Base-by-base conservation (phyloP, 1,140 invertebrate genomes). In the Papilio glaucus region DNA sequence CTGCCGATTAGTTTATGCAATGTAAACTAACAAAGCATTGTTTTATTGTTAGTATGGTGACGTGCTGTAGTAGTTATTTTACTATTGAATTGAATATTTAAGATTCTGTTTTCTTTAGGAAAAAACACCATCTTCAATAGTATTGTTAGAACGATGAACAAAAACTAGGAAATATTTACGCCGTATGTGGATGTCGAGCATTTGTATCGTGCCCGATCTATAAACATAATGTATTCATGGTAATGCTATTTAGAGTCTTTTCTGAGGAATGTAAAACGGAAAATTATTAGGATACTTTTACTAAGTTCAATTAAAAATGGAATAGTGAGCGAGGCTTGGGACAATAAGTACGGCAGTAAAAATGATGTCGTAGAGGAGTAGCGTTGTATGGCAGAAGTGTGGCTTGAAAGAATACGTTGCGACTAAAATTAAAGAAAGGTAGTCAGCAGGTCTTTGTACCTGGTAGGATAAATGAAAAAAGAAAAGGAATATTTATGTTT, bases 51-150 rank as follows among this genome's bases (percentile, higher is more conserved):
- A 57, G 9, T 57, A 57, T 10, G 24, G 45, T 57, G 49, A 57
- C 49, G 49, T 13, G 10, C 49, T 57, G 10, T 12, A 57, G n/a
- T 21, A 57, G 24, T 57, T 57, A 57, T 57, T 57, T 57, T 57
- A 57, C 21, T 24, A 57, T 57, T 57, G 49, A 57, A 57, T 57
- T 57, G 49, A 57, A 57, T 57, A 57, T 57, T 57, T 57, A 12
- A 57, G 21, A 57, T 57, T 57, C 49, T 57, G 49, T 57, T 24
- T 21, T 57, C 49, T 57, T 24, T 57, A 57, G 24, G 49, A 57
- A 24, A 53, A 13, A 57, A 18, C 49, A 57, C 49, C 49, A 57
- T 57, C 21, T 26, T 57, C 21, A 57, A 57, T 57, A 57, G 49
- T 26, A 57, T 57, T 57, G 49, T 57, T 57, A 24, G 2, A 57